A percentile compares a stretch with the other conserved stretches of the same genome.
These are phyloP conservation scores for Cheilosia urbana DNA, from an alignment of 2,888 invertebrate genomes.

Conservation along the genomic window DNA sequence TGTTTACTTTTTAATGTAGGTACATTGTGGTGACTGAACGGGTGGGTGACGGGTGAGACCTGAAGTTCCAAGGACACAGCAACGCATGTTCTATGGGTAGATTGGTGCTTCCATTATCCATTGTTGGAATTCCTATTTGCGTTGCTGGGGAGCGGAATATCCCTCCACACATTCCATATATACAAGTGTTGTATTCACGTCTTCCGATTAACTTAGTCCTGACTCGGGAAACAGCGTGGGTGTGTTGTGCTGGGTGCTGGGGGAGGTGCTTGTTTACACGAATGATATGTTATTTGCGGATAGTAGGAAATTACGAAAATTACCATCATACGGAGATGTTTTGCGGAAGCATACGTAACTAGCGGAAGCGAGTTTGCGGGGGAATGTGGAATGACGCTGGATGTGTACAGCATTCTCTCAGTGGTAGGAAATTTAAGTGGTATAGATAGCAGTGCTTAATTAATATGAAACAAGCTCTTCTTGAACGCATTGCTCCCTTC, in stretches of 20 bases:
- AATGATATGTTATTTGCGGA: conserved; percentile 23
- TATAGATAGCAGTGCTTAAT: no score
- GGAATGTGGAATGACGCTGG: background rate
- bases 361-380: background rate
- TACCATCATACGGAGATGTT: background rate
- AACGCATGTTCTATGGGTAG: background rate
- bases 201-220: conserved; percentile 23
- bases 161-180: conserved; percentile 1
- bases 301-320: conserved; percentile 20
- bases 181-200: background rate
- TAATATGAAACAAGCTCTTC: no score
- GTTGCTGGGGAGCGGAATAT: conserved; percentile 1
- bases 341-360: background rate
- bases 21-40: background rate
- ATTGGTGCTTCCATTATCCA: background rate
- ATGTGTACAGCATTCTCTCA: background rate
- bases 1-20: background rate
- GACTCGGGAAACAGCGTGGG: conserved; percentile 3
- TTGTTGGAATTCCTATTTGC: conserved; percentile 32
- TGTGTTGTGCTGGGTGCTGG: background rate
- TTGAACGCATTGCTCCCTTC: no score
- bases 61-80: conserved; percentile 19
- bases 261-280: conserved; percentile 10
- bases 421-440: no score
- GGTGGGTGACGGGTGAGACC: background rate